Percentiles rank a stretch among this genome's conserved stretches.
phyloP scores from a whole-genome alignment of 2,888 invertebrate genomes.

The Disparrhopalites patrizii region DNA sequence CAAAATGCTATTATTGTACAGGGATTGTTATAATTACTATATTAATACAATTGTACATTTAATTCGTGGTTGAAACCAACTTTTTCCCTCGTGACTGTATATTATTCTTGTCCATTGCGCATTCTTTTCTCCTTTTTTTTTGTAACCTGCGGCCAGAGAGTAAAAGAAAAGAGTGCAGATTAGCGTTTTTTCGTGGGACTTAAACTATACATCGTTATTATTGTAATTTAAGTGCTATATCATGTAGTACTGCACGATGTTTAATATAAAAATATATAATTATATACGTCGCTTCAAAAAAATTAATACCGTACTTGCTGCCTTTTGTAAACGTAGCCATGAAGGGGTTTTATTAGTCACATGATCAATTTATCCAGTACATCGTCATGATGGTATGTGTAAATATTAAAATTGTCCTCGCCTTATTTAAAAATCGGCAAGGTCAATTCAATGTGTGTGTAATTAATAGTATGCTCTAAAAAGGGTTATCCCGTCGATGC shows the following conservation, averaged over 20 bases:
- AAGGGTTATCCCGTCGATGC: too few species aligned
- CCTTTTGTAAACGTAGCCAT: slow-evolving; percentile 9
- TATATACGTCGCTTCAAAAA: too few species aligned
- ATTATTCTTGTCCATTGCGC: slow-evolving; percentile 12
- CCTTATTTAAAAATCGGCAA: too few species aligned
- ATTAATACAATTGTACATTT: slow-evolving; percentile 2
- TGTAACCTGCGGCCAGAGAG: neutral
- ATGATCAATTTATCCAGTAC: neutral
- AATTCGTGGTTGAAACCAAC: neutral
- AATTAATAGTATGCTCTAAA: too few species aligned
- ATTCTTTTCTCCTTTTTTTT: neutral
- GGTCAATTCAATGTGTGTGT: too few species aligned
- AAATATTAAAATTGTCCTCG: too few species aligned
- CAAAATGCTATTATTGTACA: too few species aligned
- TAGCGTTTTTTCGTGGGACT: slow-evolving; percentile 3
- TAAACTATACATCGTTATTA: neutral
- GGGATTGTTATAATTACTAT: neutral
- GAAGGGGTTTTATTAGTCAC: slow-evolving; percentile 6
- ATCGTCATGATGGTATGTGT: too few species aligned
- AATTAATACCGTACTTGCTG: too few species aligned
- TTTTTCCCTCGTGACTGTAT: slow-evolving; percentile 16
- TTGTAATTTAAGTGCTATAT: neutral
- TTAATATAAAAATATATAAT: too few species aligned
- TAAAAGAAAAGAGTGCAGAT: too few species aligned
- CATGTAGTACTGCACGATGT: too few species aligned